These are phyloP conservation scores for Zoroaster sp. DNA, from an alignment of 53 echinoderm and acorn worm genomes.

Conservation along the genomic window DNA sequence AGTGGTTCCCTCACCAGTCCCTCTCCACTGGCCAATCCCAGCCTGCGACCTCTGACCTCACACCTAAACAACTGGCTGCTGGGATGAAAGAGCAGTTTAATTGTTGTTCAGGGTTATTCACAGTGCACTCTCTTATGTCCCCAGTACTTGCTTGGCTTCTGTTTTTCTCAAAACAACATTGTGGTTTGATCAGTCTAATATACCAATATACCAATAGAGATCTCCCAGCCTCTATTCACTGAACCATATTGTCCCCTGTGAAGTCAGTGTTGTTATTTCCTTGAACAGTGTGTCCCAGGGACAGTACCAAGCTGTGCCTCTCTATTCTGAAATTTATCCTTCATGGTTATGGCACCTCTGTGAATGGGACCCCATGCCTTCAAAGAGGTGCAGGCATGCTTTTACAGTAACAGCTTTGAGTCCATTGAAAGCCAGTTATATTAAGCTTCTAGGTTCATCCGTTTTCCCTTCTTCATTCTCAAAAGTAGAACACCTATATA, in stretches of 20 bases:
- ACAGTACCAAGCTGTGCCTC: not conserved
- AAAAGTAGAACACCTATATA: too few relatives aligned
- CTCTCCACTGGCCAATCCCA: not conserved
- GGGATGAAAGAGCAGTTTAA: too few relatives aligned
- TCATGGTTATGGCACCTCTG: not conserved
- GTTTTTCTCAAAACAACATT: not conserved
- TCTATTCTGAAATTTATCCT: not conserved
- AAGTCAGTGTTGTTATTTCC: not conserved
- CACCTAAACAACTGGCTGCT: not conserved
- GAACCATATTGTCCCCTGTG: not conserved
- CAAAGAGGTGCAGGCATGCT: not conserved
- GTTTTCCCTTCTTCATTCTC: too few relatives aligned
- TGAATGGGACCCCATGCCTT: not conserved
- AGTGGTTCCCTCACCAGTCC: not conserved
- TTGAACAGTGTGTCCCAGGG: not conserved
- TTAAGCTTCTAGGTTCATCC: too few relatives aligned
- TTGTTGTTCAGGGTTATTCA: not conserved
- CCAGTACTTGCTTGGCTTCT: not conserved
- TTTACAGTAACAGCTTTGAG: too few relatives aligned
- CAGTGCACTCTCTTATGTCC: not conserved
- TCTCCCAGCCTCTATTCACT: not conserved
- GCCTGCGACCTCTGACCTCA: not conserved
- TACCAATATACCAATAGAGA: not conserved
- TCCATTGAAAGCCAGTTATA: too few relatives aligned
- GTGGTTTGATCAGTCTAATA: not conserved